phyloP scores from a whole-genome alignment of 2,797 vertebrate genomes.

The Rhinatrema bivittatum region DNA sequence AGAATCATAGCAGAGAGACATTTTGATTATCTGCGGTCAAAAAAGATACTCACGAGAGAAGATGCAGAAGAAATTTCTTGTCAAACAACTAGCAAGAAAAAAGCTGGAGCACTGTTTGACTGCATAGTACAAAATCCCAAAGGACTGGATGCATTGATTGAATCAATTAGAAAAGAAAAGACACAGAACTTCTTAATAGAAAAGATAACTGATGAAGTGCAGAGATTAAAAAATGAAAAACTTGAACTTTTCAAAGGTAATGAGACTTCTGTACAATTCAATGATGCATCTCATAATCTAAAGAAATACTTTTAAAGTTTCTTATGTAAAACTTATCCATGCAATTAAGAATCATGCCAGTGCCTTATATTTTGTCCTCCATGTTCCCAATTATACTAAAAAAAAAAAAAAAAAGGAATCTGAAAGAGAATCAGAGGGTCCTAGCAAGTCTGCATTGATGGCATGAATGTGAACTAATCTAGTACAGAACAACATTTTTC shows the following conservation, averaged over 20 bases:
- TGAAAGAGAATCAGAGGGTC: no score
- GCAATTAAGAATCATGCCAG: no score
- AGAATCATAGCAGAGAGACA: slow-evolving; percentile 90
- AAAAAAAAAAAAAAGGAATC: no score
- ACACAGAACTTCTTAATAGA: slow-evolving; percentile 86
- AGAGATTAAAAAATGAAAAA: slow-evolving; percentile 83
- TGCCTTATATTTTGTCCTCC: no score
- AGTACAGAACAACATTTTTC: no score
- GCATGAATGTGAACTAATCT: no score
- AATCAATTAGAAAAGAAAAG: slow-evolving; percentile 79
- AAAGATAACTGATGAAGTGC: slow-evolving; percentile 90
- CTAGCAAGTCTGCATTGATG: no score
- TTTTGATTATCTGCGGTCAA: slow-evolving; percentile 87
- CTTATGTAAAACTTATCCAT: no score
- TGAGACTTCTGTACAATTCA: neutral
- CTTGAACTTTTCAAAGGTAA: slow-evolving; percentile 80
- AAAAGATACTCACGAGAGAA: slow-evolving; percentile 83
- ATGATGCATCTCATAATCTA: neutral
- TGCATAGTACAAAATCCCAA: slow-evolving; percentile 85
- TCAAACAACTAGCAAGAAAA: slow-evolving; percentile 75
- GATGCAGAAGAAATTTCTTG: slow-evolving; percentile 90
- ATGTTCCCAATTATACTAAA: no score
- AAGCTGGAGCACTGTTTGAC: slow-evolving; percentile 79
- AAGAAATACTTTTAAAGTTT: neutral
- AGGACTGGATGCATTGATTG: slow-evolving; percentile 79